Conservation (phyloP, 2,888 invertebrate species). For the Cerastis leucographa region DNA sequence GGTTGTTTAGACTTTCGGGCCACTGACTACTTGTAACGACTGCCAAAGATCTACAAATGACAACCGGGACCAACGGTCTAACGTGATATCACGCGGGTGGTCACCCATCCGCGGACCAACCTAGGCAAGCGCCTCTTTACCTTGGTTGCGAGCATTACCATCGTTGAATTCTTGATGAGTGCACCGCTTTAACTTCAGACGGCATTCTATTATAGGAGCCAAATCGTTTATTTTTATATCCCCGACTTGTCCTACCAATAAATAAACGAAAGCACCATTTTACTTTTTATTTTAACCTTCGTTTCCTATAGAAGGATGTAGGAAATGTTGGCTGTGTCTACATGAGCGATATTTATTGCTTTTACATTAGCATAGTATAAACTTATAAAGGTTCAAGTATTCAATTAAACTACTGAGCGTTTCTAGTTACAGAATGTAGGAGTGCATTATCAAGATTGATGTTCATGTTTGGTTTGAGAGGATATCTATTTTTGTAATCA, state of each 20-base stretch:
- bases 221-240: conserved; percentile 66
- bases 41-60: too few species aligned
- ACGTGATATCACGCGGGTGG: too few species aligned
- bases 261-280: conserved; percentile 57
- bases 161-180: conserved; percentile 2
- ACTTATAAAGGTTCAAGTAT: conserved; percentile 24
- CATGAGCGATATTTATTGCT: conserved; percentile 38
- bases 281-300: conserved; percentile 57
- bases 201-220: conserved; percentile 56
- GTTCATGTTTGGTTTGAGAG: background rate
- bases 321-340: conserved; percentile 35
- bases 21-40: too few species aligned
- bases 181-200: conserved; percentile 32
- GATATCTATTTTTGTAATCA: background rate
- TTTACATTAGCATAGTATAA: conserved; percentile 29
- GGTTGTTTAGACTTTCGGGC: too few species aligned
- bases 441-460: conserved; percentile 15
- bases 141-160: background rate
- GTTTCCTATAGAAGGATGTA: conserved; percentile 48
- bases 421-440: background rate
- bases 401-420: background rate
- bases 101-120: too few species aligned
- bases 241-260: conserved; percentile 61
- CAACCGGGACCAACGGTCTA: too few species aligned
- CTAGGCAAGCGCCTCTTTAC: too few species aligned